Conservation (phyloP, 1,140 invertebrate species). For the Plectrocnemia conspersa region DNA sequence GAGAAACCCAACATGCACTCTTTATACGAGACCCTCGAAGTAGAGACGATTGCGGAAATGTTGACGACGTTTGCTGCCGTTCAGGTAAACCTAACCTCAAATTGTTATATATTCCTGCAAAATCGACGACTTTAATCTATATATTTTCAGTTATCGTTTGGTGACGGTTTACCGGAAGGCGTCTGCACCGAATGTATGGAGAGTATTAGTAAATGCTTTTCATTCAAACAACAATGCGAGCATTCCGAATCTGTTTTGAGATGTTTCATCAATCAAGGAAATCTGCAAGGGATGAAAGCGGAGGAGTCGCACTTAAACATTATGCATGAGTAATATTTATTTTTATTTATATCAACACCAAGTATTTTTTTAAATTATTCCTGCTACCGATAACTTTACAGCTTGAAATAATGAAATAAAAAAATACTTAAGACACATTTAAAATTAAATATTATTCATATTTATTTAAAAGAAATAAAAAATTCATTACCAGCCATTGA, state of each 20-base stretch:
- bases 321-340: not conserved
- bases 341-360: no score
- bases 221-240: constrained; percentile 34
- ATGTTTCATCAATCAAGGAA: constrained; percentile 19
- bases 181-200: constrained; percentile 29
- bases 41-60: constrained; percentile 29
- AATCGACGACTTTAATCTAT: constrained; percentile 1
- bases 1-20: constrained; percentile 27
- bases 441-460: no score
- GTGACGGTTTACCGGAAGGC: constrained; percentile 30
- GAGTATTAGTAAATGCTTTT: constrained; percentile 27
- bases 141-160: constrained; percentile 23
- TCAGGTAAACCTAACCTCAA: constrained; percentile 20
- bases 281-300: constrained; percentile 25
- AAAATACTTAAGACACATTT: not conserved
- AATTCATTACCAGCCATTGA: not conserved
- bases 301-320: no score
- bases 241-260: constrained; percentile 28
- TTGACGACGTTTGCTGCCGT: constrained; percentile 26
- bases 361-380: no score
- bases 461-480: not conserved
- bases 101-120: constrained; percentile 6
- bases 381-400: no score
- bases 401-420: not conserved
- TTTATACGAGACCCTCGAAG: constrained; percentile 25